Base-by-base conservation (phyloP, 2,888 invertebrate genomes). In the Bellardia bayeri region DNA sequence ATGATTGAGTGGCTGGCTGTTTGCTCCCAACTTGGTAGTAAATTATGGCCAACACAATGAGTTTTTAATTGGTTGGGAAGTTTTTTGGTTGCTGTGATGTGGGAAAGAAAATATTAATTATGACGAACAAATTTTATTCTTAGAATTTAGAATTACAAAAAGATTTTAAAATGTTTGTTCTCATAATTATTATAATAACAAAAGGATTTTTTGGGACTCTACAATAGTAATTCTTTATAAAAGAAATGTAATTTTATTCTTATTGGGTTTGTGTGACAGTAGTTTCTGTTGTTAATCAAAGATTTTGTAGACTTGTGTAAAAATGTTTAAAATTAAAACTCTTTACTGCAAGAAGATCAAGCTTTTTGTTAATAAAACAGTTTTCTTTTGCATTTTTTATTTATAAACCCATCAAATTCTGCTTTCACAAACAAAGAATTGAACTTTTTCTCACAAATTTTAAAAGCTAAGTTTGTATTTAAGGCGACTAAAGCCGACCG, bases 1-100 rank as follows among this genome's bases (percentile, higher is more conserved):
- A 92, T 91, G 92, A 90, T 90, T 90, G 89, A 90, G 83, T 89
- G 37, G 49, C 49, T 72, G 37, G 37, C 30, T 76, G 64, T 30
- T 76, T 42, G 42, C n/a, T 74, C 7, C n/a, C 40, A 30, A 69
- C 11, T 72, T 37, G 80, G 7, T 71, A n/a, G 71, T 81, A 78
- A 78, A 78, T 78, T 79, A 82, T 23, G 3, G 3, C 37, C 14
- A 7, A 14, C 56, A 85, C 56, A 85, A 85, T 85, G 51, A 56
- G 61, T 72, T 80, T 88, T 79, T 86, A 88, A 88, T 88, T 85
- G 68, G 13, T 83, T 80, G 66, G 68, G 68, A 37, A 54, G 69
- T 45, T 63, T 69, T 3, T 14, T n/a, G 37, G 61, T 42, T n/a
- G 11, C 13, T 13, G 14, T 33, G 14, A 54, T 66, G 84, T 84